Evolutionary conservation across 2,888 invertebrate species (phyloP), one percentile per base, ranked within the genome.

Genomic region (Parasteatoda lunata): DNA sequence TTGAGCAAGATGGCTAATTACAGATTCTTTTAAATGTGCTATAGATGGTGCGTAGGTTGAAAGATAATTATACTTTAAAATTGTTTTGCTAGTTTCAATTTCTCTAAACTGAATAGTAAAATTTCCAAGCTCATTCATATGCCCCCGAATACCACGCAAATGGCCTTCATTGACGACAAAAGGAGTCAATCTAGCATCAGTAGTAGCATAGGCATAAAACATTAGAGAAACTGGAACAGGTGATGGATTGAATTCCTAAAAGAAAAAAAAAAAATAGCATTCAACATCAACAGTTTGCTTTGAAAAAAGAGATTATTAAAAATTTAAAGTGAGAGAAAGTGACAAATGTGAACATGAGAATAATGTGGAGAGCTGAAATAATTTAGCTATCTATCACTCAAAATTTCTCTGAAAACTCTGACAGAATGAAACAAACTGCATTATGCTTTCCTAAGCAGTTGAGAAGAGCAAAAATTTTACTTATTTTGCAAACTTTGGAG

Each of bases 151-250:
- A 0, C 94, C 94, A 0, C 94, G 94, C 9, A 94, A 88, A 49
- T 90, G 90, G 76, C 90, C 91, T 6, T 90, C 89, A 30, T 91
- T 79, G 1, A 85, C 77, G 13, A 89, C 78, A 51, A 88, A 85
- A 7, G 91, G 91, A 70, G 90, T 89, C 47, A 92, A 70, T 4
- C 88, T 78, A 52, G 92, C 92, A 77, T 91, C 90, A 59, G 91
- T 91, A 91, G 97, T 97, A 9, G 97, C 92, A 0, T 96, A 96
- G 3, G 94, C 94, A 91, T 97, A 97, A 94, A 96, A 96, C 30
- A 97, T 92, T 0, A 97, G 90, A 0, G 95, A 95, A 47, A 95
- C 93, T 3, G 94, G 89, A 30, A 87, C 77, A 7, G 90, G 77
- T 51, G 68, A 64, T 52, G 69, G 54, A 65, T 59, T 86, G 30